Evolutionary conservation across 1,140 invertebrate species (phyloP), one percentile per base, ranked within the genome.

Genomic region (Lasioglossum baleicum): DNA sequence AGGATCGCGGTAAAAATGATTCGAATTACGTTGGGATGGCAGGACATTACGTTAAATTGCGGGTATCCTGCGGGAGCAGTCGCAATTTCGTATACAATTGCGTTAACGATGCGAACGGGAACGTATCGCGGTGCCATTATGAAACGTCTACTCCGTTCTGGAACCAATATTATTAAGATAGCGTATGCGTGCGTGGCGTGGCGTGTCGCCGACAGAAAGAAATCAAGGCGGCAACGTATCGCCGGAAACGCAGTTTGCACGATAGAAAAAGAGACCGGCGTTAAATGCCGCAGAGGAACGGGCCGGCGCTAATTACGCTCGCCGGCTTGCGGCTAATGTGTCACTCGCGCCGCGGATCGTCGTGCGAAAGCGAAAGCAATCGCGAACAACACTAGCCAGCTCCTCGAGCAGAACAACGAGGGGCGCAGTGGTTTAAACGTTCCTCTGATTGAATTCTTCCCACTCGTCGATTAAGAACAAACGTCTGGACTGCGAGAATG

Each of bases 21-120:
- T 80, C 48, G 70, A 73, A 44, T 75, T 75, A 58, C 10, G 15
- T 22, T 51, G 26, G 60, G 48, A 65, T 26, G 63, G 56, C 31
- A 11, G 22, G 40, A 40, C 26, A 79, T 84, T 79, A 85, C 53
- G 75, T 22, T 22, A 85, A 85, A 85, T 85, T 84, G 61, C 58
- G 48, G 64, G 78, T 81, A 74, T 77, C 70, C 73, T 48, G 53
- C 69, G 78, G 76, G 70, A 17, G 5, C 51, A 22, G 44, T 74
- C 73, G 56, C 51, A 58, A 20, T 20, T 5, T 13, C 51, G 2
- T 53, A 4, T 15, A 70, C 48, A 70, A 81, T 73, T 63, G 56
- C 63, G 67, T 77, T 68, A 51, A 64, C 31, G 48, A 77, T 15
- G 31, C 26, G 44, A 35, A 71, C 44, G n/a, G 31, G 51, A 31